These are phyloP conservation scores for Anastrepha obliqua DNA, from an alignment of 1,140 invertebrate genomes.

Conservation along the genomic window DNA sequence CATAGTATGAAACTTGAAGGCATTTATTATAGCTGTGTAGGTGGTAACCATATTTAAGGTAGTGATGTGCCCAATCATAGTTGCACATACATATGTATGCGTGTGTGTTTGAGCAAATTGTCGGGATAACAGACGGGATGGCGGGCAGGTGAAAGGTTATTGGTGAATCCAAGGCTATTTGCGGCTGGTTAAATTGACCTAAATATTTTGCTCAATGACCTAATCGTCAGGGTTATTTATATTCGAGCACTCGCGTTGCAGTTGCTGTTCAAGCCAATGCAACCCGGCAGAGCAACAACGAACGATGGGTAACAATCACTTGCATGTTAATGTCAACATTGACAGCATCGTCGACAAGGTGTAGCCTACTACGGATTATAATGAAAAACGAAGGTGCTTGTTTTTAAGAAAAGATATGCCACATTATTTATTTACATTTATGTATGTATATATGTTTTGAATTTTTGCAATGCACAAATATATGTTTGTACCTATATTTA, in stretches of 20 bases:
- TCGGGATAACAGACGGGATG: not conserved
- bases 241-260: not conserved
- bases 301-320: not conserved
- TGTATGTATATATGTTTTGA: too few relatives aligned
- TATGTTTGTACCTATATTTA: too few relatives aligned
- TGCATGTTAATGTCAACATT: slow-evolving; percentile 37
- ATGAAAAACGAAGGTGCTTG: not conserved
- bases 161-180: slow-evolving; percentile 70
- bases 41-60: slow-evolving; percentile 21
- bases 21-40: not conserved
- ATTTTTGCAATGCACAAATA: too few relatives aligned
- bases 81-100: too few relatives aligned
- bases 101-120: not conserved
- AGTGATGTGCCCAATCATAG: not conserved
- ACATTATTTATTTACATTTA: too few relatives aligned
- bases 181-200: slow-evolving; percentile 74
- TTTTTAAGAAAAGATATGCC: too few relatives aligned
- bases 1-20: not conserved
- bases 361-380: not conserved
- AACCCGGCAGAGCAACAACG: slow-evolving; percentile 10
- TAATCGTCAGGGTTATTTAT: slow-evolving; percentile 68
- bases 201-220: slow-evolving; percentile 74
- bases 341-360: not conserved
- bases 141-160: slow-evolving; percentile 23
- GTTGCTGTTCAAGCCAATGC: not conserved